A percentile compares a stretch with the other conserved stretches of the same genome.
Evolutionary conservation across 2,113 vertebrate species (phyloP).

Genomic region (Loxodonta africana): DNA sequence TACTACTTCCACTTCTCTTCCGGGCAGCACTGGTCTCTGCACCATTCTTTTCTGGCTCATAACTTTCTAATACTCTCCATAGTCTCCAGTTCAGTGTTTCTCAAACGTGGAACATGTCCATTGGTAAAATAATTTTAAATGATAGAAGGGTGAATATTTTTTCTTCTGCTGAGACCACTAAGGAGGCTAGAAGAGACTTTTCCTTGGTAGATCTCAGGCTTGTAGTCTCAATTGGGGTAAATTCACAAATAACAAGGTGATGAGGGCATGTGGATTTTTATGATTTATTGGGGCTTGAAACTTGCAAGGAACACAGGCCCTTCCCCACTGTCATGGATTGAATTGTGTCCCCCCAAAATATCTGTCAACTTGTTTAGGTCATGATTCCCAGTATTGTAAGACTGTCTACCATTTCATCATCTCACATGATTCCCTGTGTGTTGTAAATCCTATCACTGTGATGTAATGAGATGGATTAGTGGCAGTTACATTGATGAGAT

Average conservation of each 20-base stretch:
- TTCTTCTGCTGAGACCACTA: background rate
- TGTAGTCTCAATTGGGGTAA: background rate
- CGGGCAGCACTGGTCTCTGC: background rate
- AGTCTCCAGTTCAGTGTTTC: background rate
- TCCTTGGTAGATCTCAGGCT: background rate
- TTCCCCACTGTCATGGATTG: background rate
- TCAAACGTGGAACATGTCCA: background rate
- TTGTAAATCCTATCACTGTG: too few species aligned
- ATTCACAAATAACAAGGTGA: background rate
- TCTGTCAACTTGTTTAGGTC: too few species aligned
- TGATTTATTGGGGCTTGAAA: background rate
- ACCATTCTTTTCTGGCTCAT: too few species aligned
- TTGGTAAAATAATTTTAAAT: background rate
- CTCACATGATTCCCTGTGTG: too few species aligned
- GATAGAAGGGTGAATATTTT: background rate
- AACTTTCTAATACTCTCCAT: background rate
- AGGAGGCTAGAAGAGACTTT: background rate
- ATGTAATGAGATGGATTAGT: too few species aligned
- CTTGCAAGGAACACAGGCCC: background rate
- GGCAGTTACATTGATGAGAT: too few species aligned
- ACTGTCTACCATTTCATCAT: too few species aligned
- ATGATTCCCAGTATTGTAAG: too few species aligned
- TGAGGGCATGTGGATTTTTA: background rate
- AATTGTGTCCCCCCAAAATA: too few species aligned
- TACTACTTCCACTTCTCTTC: background rate